Evolutionary conservation across 2,113 vertebrate genomes (phyloP).

Genomic region (Ibidorhyncha struthersii): DNA sequence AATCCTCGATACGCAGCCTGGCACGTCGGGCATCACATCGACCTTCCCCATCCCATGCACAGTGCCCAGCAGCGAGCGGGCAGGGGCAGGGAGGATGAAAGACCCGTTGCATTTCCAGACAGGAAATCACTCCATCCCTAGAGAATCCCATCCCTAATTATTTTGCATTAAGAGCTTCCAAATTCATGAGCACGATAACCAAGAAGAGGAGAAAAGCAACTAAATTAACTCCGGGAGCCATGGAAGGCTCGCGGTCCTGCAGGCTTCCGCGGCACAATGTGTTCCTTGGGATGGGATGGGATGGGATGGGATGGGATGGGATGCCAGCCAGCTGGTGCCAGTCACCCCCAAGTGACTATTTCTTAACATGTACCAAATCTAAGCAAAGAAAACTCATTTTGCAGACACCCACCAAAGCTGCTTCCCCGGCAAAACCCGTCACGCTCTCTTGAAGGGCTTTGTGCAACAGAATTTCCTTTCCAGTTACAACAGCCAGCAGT

Average conservation of each 20-base stretch:
- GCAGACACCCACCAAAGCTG: not conserved
- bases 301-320: no score
- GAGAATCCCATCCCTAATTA: not conserved
- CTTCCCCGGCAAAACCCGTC: not conserved
- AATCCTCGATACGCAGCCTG: fast-evolving
- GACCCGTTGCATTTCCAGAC: not conserved
- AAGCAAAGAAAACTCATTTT: not conserved
- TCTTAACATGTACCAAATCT: not conserved
- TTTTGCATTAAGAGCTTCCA: not conserved
- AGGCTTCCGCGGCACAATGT: fast-evolving
- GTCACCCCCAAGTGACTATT: not conserved
- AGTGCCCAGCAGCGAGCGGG: not conserved
- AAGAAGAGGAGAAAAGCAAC: not conserved
- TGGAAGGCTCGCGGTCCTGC: fast-evolving
- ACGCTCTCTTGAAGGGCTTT: not conserved
- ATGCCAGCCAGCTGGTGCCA: not conserved
- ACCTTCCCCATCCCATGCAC: fast-evolving
- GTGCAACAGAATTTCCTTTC: not conserved
- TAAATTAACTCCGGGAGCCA: not conserved
- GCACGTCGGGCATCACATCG: fast-evolving
- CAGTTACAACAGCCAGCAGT: not conserved
- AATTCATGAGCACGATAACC: not conserved
- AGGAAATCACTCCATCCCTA: not conserved
- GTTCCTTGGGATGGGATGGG: not conserved
- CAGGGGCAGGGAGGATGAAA: not conserved